These are phyloP conservation scores for Lagocephalus sceleratus DNA, from an alignment of 2,797 vertebrate species.

Conservation along the genomic window DNA sequence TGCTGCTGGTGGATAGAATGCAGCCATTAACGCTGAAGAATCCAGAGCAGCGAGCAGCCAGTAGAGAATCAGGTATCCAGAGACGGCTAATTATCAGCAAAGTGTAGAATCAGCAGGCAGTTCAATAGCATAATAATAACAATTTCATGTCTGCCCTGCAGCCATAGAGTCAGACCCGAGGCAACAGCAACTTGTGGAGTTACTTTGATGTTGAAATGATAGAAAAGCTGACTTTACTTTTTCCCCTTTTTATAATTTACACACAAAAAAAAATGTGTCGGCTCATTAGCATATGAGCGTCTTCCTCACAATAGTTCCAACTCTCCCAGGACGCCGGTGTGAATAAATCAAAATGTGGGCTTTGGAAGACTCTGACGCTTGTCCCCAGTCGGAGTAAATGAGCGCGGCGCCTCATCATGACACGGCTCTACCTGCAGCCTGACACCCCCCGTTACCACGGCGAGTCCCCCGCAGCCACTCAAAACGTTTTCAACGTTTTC, in stretches of 20 bases:
- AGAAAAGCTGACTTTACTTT: conserved; percentile 69
- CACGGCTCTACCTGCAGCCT: conserved; percentile 56
- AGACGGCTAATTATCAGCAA: conserved; percentile 70
- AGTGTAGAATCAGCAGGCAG: conserved; percentile 71
- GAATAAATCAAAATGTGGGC: conserved; percentile 47
- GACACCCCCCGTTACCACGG: conserved; percentile 62
- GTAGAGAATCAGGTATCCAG: conserved; percentile 46
- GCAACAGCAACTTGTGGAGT: conserved; percentile 65
- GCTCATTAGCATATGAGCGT: conserved; percentile 66
- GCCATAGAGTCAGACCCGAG: conserved; percentile 68
- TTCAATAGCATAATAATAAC: conserved; percentile 78
- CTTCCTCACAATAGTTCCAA: conserved; percentile 51
- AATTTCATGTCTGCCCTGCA: conserved; percentile 77
- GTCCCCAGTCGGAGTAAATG: conserved; percentile 64
- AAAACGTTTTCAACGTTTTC: conserved; percentile 47
- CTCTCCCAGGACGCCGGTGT: conserved; percentile 46
- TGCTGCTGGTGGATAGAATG: conserved; percentile 36
- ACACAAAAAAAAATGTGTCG: conserved; percentile 42
- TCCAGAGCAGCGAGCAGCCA: conserved; percentile 38
- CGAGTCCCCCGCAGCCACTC: conserved; percentile 69
- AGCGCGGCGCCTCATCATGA: conserved; percentile 55
- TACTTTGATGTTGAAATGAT: conserved; percentile 79
- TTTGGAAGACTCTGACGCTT: conserved; percentile 43
- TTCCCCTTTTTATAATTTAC: conserved; percentile 55
- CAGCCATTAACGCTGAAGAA: conserved; percentile 29